Conservation (phyloP, 2,113 vertebrate species). For the Callipepla californica region DNA sequence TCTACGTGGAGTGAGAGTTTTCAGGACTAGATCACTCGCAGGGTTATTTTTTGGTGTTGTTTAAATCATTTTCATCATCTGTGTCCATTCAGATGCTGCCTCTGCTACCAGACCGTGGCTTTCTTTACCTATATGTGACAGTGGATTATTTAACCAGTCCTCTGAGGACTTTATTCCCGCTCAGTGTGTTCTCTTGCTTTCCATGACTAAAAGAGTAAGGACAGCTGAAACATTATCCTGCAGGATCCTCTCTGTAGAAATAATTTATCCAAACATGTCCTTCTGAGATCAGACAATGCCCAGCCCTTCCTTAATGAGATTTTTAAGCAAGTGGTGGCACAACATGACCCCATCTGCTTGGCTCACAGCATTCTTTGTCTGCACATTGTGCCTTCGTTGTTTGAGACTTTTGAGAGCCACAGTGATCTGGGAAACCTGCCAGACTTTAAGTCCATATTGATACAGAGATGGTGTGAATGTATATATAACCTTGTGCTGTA, state of each 20-base stretch:
- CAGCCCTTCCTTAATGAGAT: neutral
- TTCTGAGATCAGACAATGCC: neutral
- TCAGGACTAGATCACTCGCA: neutral
- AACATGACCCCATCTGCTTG: fast-evolving
- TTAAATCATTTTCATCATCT: neutral
- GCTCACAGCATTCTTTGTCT: neutral
- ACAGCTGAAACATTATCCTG: neutral
- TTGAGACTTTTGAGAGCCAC: neutral
- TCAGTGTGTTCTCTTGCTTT: neutral
- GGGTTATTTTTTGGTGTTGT: neutral
- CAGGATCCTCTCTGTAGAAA: neutral
- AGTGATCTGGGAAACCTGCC: neutral
- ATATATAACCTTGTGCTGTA: neutral
- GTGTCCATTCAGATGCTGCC: neutral
- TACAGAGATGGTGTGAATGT: neutral
- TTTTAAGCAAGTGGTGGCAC: neutral
- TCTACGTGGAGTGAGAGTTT: neutral
- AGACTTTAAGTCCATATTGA: neutral
- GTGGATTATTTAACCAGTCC: neutral
- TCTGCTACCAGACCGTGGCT: neutral
- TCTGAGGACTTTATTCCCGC: neutral
- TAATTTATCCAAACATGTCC: conserved; percentile 22
- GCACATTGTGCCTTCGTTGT: neutral
- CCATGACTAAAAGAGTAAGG: neutral
- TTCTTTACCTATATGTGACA: neutral